Conservation (phyloP, 2,113 vertebrate genomes). For the Etheostoma cragini region DNA sequence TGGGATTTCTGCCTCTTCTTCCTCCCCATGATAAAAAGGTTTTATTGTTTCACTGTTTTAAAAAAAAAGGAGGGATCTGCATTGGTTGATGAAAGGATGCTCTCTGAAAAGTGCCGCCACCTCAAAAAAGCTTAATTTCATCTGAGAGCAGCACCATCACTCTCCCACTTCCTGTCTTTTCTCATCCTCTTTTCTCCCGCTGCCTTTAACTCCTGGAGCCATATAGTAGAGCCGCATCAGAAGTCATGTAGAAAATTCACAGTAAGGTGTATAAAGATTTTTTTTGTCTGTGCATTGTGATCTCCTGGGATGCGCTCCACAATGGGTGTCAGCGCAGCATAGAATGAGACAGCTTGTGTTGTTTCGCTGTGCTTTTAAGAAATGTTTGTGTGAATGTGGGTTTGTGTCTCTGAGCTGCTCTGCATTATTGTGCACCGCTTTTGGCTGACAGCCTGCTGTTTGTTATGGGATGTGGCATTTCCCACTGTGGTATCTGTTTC, state of each 20-base stretch:
- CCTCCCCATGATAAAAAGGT: slow-evolving; percentile 65
- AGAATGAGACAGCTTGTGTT: slow-evolving; percentile 46
- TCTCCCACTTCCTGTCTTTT: slow-evolving; percentile 38
- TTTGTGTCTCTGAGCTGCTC: slow-evolving; percentile 49
- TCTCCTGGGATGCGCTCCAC: slow-evolving; percentile 53
- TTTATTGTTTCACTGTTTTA: slow-evolving; percentile 65
- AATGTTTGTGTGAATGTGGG: slow-evolving; percentile 37
- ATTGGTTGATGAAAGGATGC: slow-evolving; percentile 66
- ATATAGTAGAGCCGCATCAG: slow-evolving; percentile 30
- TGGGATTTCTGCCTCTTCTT: slow-evolving; percentile 61
- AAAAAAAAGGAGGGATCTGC: slow-evolving; percentile 55
- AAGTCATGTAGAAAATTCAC: slow-evolving; percentile 41
- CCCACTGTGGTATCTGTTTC: slow-evolving; percentile 57
- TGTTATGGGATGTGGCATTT: slow-evolving; percentile 57
- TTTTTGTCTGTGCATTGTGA: slow-evolving; percentile 56
- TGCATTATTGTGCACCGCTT: slow-evolving; percentile 23
- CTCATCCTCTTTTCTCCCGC: slow-evolving; percentile 12
- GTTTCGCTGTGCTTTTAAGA: slow-evolving; percentile 74
- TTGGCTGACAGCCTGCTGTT: slow-evolving; percentile 55
- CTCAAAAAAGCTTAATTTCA: slow-evolving; percentile 51
- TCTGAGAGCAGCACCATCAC: slow-evolving; percentile 50
- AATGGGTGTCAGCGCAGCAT: slow-evolving; percentile 53
- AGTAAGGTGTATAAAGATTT: slow-evolving; percentile 43
- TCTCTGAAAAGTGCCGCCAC: slow-evolving; percentile 49
- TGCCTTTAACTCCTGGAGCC: slow-evolving; percentile 42